These are phyloP conservation scores for Struthio camelus DNA, from an alignment of 2,113 vertebrate species.

Conservation along the genomic window DNA sequence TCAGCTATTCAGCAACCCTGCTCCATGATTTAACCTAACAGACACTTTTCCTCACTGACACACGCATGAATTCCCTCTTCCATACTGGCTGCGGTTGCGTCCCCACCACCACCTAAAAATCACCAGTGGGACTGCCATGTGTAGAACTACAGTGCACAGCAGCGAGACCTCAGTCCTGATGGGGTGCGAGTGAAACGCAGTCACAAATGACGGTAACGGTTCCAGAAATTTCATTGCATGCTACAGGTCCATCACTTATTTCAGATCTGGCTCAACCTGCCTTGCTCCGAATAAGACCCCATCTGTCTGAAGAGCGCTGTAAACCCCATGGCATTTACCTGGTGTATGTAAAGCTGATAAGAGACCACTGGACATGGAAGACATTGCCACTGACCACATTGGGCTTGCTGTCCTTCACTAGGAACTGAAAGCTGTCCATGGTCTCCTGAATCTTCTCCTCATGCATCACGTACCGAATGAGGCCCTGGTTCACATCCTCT, in stretches of 20 bases:
- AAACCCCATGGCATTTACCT: conserved; percentile 74
- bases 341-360: conserved; percentile 88
- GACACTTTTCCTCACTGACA: background rate
- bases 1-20: background rate
- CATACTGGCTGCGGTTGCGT: background rate
- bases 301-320: background rate
- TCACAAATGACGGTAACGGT: background rate
- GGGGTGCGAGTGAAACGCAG: background rate
- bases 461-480: conserved; percentile 87
- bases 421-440: conserved; percentile 91
- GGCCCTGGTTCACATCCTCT: conserved; percentile 94
- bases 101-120: background rate
- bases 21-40: accelerated
- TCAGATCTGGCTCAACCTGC: background rate
- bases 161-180: background rate
- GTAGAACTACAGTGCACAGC: background rate
- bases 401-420: conserved; percentile 94
- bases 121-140: background rate
- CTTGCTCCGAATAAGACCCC: background rate
- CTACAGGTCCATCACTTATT: background rate
- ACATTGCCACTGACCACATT: conserved; percentile 87
- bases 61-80: accelerated
- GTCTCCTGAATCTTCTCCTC: conserved; percentile 84
- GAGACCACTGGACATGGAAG: conserved; percentile 97
- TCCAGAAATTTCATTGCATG: background rate